Conservation (phyloP, 2,797 vertebrate genomes). For the Epinephelus awoara region DNA sequence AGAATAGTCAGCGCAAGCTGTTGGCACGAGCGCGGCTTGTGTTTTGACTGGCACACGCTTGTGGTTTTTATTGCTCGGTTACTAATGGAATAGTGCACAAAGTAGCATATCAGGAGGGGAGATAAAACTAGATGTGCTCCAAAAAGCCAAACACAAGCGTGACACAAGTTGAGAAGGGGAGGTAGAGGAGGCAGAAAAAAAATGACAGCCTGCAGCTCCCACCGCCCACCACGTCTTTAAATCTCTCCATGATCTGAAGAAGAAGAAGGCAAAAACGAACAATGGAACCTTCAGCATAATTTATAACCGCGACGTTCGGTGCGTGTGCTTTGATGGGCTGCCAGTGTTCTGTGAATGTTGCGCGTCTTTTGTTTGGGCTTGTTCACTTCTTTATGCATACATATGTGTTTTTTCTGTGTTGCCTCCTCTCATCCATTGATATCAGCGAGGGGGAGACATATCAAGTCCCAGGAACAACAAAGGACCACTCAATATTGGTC, state of each 20-base stretch:
- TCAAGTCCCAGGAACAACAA: constrained; percentile 62
- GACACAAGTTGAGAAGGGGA: constrained; percentile 59
- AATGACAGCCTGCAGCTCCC: constrained; percentile 69
- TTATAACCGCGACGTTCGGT: constrained; percentile 60
- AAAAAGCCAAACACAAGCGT: constrained; percentile 50
- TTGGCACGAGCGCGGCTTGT: constrained; percentile 29
- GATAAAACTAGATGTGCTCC: constrained; percentile 55
- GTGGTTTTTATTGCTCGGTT: constrained; percentile 31
- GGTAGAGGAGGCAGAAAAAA: constrained; percentile 44
- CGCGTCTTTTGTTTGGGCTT: constrained; percentile 54
- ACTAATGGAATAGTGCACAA: constrained; percentile 37
- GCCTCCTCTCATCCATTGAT: constrained; percentile 61
- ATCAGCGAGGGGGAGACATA: constrained; percentile 49
- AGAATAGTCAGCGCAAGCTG: constrained; percentile 28
- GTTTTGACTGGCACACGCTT: constrained; percentile 40
- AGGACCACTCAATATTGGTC: constrained; percentile 57
- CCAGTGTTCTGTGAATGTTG: constrained; percentile 60
- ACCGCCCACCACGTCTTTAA: constrained; percentile 70
- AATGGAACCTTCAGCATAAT: constrained; percentile 77
- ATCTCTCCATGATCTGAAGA: constrained; percentile 78
- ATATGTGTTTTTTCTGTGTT: constrained; percentile 51
- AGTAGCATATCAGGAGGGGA: constrained; percentile 41
- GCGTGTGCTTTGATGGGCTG: constrained; percentile 75
- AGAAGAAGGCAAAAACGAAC: constrained; percentile 66
- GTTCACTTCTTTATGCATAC: constrained; percentile 44